Conservation (phyloP, 2,113 vertebrate species). For the Brienomyrus longianalis region DNA sequence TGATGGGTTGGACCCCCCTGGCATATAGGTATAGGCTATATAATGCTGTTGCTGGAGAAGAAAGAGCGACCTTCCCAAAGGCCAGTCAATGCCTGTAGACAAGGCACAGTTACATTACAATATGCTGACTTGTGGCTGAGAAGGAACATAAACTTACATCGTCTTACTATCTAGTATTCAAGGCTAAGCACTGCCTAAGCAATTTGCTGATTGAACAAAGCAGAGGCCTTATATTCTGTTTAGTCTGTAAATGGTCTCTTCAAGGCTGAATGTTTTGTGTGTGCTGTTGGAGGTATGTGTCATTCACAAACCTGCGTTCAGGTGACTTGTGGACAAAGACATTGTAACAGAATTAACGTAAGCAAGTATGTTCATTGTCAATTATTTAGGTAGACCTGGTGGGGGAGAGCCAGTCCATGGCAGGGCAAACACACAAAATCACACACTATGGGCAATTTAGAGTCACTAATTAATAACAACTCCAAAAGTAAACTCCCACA, state of each 20-base stretch:
- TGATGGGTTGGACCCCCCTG: background rate
- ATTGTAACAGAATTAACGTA: background rate
- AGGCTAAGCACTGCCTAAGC: background rate
- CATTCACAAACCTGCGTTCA: background rate
- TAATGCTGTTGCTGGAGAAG: background rate
- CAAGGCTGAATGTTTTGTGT: background rate
- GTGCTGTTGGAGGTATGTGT: background rate
- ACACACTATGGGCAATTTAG: background rate
- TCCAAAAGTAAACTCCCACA: background rate
- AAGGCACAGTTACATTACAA: background rate
- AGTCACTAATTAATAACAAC: background rate
- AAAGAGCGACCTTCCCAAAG: background rate
- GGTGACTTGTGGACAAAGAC: background rate
- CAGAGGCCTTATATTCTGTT: conserved; percentile 31
- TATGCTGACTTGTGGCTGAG: background rate
- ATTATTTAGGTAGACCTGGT: background rate
- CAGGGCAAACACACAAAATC: background rate
- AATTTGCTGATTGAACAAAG: background rate
- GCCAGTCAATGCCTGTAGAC: background rate
- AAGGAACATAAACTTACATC: background rate
- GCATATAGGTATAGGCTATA: background rate
- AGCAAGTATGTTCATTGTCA: background rate
- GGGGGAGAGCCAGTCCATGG: background rate
- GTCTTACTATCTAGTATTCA: background rate
- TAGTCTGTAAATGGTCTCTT: background rate